phyloP scores from a whole-genome alignment of 2,888 invertebrate species.

The Melanostoma scalare region DNA sequence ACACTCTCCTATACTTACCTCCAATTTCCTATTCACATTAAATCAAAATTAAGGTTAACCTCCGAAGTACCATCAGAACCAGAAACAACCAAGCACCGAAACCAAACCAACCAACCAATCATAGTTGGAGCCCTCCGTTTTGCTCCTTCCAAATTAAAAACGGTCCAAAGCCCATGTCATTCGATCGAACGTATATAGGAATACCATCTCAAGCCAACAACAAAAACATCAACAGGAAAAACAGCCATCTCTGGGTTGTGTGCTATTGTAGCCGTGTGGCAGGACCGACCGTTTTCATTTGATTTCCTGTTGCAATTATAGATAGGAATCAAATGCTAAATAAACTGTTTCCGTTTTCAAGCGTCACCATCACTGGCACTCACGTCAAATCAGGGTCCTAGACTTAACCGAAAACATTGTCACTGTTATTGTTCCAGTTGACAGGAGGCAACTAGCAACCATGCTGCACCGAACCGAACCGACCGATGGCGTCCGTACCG shows the following conservation, averaged over 20 bases:
- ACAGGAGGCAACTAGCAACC: constrained; percentile 49
- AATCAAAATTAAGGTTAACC: constrained; percentile 71
- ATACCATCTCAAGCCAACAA: not conserved
- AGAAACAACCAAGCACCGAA: constrained; percentile 32
- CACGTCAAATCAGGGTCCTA: constrained; percentile 65
- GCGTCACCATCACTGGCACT: constrained; percentile 55
- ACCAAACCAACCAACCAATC: constrained; percentile 39
- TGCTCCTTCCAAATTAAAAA: constrained; percentile 20
- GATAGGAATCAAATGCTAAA: constrained; percentile 73
- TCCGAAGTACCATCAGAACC: constrained; percentile 53
- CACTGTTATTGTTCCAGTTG: constrained; percentile 71
- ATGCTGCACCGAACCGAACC: constrained; percentile 21
- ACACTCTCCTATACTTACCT: not conserved
- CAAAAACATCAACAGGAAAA: constrained; percentile 7
- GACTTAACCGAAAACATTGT: constrained; percentile 70
- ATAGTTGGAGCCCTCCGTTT: constrained; percentile 18
- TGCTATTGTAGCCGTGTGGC: constrained; percentile 13
- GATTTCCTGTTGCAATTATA: constrained; percentile 74
- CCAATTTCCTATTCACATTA: constrained; percentile 44
- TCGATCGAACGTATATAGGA: not conserved
- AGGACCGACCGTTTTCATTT: constrained; percentile 71
- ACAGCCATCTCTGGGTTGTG: not conserved
- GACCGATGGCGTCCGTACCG: not conserved
- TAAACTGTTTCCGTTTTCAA: constrained; percentile 72
- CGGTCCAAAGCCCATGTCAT: constrained; percentile 43